Evolutionary conservation across 1,140 invertebrate genomes (phyloP).

Genomic region (Tenebrio molitor): DNA sequence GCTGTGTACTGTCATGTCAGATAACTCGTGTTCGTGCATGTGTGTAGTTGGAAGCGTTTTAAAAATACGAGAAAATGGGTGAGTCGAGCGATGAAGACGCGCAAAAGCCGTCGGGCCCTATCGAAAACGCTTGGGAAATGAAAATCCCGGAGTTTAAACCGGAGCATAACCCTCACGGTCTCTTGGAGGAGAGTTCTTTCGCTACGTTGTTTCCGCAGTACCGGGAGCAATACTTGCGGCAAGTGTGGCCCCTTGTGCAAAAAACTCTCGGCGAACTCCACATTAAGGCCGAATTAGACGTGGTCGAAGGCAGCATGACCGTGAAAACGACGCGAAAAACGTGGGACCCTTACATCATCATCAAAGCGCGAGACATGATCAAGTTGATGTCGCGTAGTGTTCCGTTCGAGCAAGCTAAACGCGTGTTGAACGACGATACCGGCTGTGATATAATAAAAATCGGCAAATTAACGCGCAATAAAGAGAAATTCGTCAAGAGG

Average conservation of each 20-base stretch:
- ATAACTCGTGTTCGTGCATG: too few species aligned
- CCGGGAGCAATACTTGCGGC: slow-evolving; percentile 95
- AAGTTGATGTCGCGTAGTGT: slow-evolving; percentile 96
- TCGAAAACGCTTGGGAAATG: slow-evolving; percentile 90
- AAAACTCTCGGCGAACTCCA: slow-evolving; percentile 84
- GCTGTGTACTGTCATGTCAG: too few species aligned
- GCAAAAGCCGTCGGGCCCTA: slow-evolving; percentile 67
- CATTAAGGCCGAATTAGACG: slow-evolving; percentile 93
- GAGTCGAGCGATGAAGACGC: slow-evolving; percentile 62
- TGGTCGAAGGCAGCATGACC: slow-evolving; percentile 94
- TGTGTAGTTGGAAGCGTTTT: too few species aligned
- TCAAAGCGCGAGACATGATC: slow-evolving; percentile 97
- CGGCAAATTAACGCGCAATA: slow-evolving; percentile 89
- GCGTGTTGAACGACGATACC: slow-evolving; percentile 90
- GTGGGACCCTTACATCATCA: slow-evolving; percentile 98
- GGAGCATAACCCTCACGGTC: slow-evolving; percentile 91
- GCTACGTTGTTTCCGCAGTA: slow-evolving; percentile 86
- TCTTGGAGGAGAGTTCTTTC: slow-evolving; percentile 78
- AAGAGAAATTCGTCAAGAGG: slow-evolving; percentile 96
- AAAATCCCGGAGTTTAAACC: slow-evolving; percentile 92
- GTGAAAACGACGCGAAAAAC: slow-evolving; percentile 97
- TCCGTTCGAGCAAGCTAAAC: slow-evolving; percentile 93
- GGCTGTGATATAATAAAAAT: slow-evolving; percentile 99
- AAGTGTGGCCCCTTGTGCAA: slow-evolving; percentile 96
- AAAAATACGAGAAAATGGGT: slow-evolving; percentile 59